These are phyloP conservation scores for Anguilla marmorata DNA, from an alignment of 2,797 vertebrate genomes.

Conservation along the genomic window DNA sequence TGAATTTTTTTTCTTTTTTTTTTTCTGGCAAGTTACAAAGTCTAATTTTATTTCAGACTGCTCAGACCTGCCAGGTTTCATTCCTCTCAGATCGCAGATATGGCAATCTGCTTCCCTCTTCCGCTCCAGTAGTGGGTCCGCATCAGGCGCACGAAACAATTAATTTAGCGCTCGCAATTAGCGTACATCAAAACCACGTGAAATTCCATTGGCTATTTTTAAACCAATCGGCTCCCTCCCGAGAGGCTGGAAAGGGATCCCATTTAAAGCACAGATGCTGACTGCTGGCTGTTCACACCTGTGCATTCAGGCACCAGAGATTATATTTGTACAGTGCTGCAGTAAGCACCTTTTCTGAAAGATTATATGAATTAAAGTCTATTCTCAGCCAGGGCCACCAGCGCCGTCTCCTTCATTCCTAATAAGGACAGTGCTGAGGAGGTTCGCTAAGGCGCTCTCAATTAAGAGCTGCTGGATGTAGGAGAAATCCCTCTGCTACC, in stretches of 20 bases:
- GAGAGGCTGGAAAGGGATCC: not conserved
- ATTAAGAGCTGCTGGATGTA: constrained; percentile 61
- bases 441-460: constrained; percentile 61
- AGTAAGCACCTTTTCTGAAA: constrained; percentile 69
- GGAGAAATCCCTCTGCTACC: constrained; percentile 55
- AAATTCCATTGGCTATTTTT: not conserved
- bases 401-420: constrained; percentile 65
- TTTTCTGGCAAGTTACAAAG: not conserved
- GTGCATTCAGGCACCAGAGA: constrained; percentile 49
- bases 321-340: constrained; percentile 67
- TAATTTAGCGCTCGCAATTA: not conserved
- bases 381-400: constrained; percentile 64
- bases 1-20: not conserved
- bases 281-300: not conserved
- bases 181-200: not conserved
- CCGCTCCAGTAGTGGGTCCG: not conserved
- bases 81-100: not conserved
- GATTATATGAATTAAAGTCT: constrained; percentile 73
- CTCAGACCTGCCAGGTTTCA: not conserved
- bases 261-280: not conserved
- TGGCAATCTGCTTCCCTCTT: not conserved
- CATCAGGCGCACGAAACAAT: not conserved
- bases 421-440: constrained; percentile 70
- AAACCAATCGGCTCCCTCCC: not conserved
- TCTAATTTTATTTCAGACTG: not conserved